Evolutionary conservation across 2,113 vertebrate genomes (phyloP).

Genomic region (Pituophis catenifer): DNA sequence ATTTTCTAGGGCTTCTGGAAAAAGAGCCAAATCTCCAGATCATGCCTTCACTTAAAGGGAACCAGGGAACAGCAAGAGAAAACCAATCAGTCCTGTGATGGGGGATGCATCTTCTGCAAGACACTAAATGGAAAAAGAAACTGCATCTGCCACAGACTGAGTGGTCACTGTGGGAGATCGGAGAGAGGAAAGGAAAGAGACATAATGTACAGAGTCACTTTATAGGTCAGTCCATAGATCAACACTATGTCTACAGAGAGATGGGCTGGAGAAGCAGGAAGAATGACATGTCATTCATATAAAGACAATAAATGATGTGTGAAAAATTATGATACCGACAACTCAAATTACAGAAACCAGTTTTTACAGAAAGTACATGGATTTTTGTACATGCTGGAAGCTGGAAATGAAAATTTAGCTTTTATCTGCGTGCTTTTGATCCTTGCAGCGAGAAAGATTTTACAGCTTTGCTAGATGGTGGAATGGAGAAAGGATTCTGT

Average conservation of each 20-base stretch:
- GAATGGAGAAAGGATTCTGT: rapidly evolving
- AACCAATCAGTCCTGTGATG: constrained; percentile 43
- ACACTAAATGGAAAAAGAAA: constrained; percentile 29
- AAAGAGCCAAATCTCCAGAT: constrained; percentile 51
- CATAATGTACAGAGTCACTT: background rate
- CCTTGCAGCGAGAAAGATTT: background rate
- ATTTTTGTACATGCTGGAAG: background rate
- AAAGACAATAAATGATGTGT: background rate
- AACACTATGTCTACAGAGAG: background rate
- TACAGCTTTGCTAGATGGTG: rapidly evolving
- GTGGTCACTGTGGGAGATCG: background rate
- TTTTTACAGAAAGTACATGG: background rate
- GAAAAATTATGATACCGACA: background rate
- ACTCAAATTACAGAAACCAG: constrained; percentile 14
- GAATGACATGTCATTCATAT: background rate
- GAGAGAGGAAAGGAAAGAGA: background rate
- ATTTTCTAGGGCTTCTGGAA: constrained; percentile 43
- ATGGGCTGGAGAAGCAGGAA: background rate
- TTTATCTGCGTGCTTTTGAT: background rate
- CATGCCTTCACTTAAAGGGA: constrained; percentile 26
- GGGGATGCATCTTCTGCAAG: constrained; percentile 31
- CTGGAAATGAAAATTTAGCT: background rate
- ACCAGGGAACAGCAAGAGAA: constrained; percentile 4
- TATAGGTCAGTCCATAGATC: background rate
- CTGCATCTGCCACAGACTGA: background rate